Evolutionary conservation across 2,797 vertebrate species (phyloP), one percentile per base, ranked within the genome.

Genomic region (Periophthalmus magnuspinnatus): DNA sequence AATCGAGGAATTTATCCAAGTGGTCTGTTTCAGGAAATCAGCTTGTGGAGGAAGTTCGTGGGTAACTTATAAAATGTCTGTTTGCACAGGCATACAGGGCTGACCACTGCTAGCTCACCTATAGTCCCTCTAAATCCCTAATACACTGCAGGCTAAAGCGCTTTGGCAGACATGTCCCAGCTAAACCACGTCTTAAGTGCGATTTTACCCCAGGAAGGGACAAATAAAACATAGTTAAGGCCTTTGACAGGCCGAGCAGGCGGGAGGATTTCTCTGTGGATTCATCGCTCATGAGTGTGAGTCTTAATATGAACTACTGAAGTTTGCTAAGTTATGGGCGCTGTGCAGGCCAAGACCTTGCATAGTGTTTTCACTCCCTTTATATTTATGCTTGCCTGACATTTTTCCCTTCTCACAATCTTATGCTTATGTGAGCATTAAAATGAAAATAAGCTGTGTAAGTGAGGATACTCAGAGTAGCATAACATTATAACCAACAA

Each of bases 321-420:
- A 72, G 80, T 79, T 75, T 24, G 72, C 69, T 93, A 92, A 93
- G 85, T 94, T 93, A 93, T 91, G 88, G 82, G 70, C 71, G n/a
- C 68, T 48, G 65, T 84, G 60, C 69, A 65, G 82, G 87, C 84
- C 90, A 81, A 88, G 86, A 86, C 87, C 88, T 90, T 69, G 79
- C 85, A 86, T 81, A 78, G 76, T 83, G 79, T 90, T 89, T 91
- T 90, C 82, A 85, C 89, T 93, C 89, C 88, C 88, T 79, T 81
- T 65, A 80, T 87, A 91, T 92, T 92, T 92, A 91, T 87, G 80
- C 70, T 86, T 85, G 73, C 68, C 68, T 13, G 48, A 78, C 61
- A 74, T 78, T 87, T 80, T 67, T 84, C 78, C 74, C 69, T 67
- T 67, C 59, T 75, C 76, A 70, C 72, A 74, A 69, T 81, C 83